phyloP scores from a whole-genome alignment of 2,888 invertebrate genomes.

The Callyntrura guangdongensis region DNA sequence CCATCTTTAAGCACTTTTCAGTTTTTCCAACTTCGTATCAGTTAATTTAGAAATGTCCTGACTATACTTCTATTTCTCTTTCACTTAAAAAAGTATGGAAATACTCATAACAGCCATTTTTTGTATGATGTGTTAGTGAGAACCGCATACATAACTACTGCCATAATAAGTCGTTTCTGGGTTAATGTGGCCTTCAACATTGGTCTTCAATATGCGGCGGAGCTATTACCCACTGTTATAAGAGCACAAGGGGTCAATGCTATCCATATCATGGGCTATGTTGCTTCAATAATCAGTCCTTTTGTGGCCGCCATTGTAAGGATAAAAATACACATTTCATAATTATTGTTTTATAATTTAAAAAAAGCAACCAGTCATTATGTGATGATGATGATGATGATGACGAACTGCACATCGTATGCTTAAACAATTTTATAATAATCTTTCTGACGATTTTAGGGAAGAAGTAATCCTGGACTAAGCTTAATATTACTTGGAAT shows the following conservation, averaged over 20 bases:
- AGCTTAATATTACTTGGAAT: conserved; percentile 93
- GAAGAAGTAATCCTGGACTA: conserved; percentile 90
- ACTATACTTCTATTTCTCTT: no score
- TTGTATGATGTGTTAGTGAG: no score
- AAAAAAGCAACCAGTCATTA: no score
- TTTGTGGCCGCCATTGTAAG: conserved; percentile 94
- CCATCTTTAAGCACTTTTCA: no score
- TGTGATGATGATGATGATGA: no score
- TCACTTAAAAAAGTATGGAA: no score
- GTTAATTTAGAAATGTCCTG: no score
- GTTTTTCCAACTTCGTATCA: no score
- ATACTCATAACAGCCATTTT: no score
- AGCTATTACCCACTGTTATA: conserved; percentile 94
- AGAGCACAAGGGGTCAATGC: conserved; percentile 86
- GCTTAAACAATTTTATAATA: no score
- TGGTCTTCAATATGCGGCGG: conserved; percentile 95
- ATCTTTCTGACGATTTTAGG: conserved; percentile 86
- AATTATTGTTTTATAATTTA: no score
- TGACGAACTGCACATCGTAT: neutral
- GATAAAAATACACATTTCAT: neutral
- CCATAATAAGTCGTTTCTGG: conserved; percentile 93
- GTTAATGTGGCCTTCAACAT: conserved; percentile 97
- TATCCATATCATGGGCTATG: conserved; percentile 85
- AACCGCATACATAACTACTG: conserved; percentile 86
- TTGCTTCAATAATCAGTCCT: conserved; percentile 87